These are phyloP conservation scores for Tolmerus cingulatus DNA, from an alignment of 2,888 invertebrate genomes.

Conservation along the genomic window DNA sequence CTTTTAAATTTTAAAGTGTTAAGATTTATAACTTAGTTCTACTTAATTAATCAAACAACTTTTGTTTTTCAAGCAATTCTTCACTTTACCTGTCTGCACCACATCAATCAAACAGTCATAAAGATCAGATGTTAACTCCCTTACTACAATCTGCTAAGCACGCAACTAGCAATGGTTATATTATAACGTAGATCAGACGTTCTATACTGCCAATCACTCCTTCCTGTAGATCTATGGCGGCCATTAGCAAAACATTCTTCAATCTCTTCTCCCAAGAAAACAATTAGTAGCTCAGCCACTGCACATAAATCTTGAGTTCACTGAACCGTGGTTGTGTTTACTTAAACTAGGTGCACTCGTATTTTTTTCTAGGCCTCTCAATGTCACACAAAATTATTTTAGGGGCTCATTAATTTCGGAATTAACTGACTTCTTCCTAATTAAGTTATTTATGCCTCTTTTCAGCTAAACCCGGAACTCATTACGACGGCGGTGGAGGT, in stretches of 20 bases:
- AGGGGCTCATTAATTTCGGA: conserved; percentile 30
- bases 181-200: neutral
- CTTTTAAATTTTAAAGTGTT: neutral
- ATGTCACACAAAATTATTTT: conserved; percentile 23
- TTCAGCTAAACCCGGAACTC: conserved; percentile 46
- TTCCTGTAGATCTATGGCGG: neutral
- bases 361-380: conserved; percentile 9
- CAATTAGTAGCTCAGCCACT: neutral
- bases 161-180: neutral
- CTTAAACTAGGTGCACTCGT: conserved; percentile 23
- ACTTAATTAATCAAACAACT: neutral
- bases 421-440: conserved; percentile 12
- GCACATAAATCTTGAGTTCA: neutral
- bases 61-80: neutral
- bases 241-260: neutral
- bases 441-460: conserved; percentile 36
- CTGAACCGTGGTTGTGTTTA: conserved; percentile 21
- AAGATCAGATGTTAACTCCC: neutral
- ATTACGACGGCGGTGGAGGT: conserved; percentile 13
- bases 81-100: neutral
- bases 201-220: neutral
- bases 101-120: neutral
- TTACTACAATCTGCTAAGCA: neutral
- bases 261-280: neutral
- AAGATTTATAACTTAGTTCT: neutral